Conservation (phyloP, 2,797 vertebrate species). For the Octomys mimax region DNA sequence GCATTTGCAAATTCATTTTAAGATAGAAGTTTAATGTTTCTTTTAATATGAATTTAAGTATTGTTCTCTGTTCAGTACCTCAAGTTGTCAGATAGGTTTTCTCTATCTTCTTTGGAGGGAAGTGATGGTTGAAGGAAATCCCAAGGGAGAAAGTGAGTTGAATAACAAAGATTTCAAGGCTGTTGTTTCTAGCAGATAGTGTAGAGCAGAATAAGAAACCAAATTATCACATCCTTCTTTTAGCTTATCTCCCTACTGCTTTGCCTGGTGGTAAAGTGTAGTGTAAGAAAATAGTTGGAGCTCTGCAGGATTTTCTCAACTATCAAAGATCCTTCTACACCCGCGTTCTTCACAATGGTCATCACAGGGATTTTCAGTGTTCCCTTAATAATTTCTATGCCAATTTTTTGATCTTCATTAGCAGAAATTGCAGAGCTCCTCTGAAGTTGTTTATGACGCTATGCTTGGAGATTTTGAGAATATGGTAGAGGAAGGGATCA, state of each 20-base stretch:
- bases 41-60: neutral
- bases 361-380: too few relatives aligned
- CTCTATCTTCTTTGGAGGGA: neutral
- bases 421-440: too few relatives aligned
- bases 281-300: neutral
- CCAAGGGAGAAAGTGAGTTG: neutral
- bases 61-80: constrained; percentile 14
- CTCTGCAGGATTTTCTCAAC: too few relatives aligned
- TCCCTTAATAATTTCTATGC: too few relatives aligned
- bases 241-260: neutral
- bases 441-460: too few relatives aligned
- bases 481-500: too few relatives aligned
- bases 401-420: too few relatives aligned
- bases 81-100: neutral
- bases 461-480: too few relatives aligned
- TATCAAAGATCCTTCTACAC: too few relatives aligned
- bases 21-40: neutral
- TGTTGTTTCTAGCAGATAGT: neutral
- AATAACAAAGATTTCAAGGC: neutral
- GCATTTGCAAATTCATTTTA: neutral
- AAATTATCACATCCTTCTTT: constrained; percentile 20
- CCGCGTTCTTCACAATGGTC: too few relatives aligned
- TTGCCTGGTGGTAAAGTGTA: neutral
- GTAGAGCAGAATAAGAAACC: neutral
- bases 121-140: neutral